Evolutionary conservation across 2,888 invertebrate genomes (phyloP).

Genomic region (Agrotis exclamationis): DNA sequence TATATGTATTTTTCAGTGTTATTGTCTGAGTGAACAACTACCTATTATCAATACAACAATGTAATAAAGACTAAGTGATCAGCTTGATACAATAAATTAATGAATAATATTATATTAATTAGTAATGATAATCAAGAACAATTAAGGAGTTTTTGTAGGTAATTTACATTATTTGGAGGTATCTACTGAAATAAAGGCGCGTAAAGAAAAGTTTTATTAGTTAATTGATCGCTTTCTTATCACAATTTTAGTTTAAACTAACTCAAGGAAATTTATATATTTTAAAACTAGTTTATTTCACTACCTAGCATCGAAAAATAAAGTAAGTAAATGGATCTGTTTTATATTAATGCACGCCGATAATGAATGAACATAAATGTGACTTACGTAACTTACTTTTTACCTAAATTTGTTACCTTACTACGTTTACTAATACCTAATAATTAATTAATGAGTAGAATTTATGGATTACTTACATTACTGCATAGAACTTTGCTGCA

Average conservation of each 20-base stretch:
- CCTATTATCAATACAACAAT: not conserved
- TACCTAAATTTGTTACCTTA: too few species aligned
- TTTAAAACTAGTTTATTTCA: not conserved
- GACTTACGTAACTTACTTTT: not conserved
- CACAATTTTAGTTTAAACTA: slow-evolving; percentile 27
- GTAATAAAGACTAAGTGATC: not conserved
- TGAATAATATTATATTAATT: not conserved
- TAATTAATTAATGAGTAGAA: not conserved
- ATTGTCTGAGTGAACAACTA: not conserved
- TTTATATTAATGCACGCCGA: not conserved
- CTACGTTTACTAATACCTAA: not conserved
- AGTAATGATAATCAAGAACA: not conserved
- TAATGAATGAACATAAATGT: not conserved
- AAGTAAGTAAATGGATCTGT: not conserved
- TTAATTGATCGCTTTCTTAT: slow-evolving; percentile 31
- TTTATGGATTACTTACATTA: slow-evolving; percentile 68
- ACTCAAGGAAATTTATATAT: not conserved
- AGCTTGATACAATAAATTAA: not conserved
- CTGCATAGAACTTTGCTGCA: slow-evolving; percentile 65
- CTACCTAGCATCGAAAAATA: not conserved
- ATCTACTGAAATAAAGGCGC: not conserved
- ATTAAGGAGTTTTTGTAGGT: not conserved
- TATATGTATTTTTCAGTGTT: not conserved
- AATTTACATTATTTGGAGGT: not conserved
- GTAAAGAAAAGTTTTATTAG: not conserved